These are phyloP conservation scores for Papilio glaucus DNA, from an alignment of 1,140 invertebrate species.

Conservation along the genomic window DNA sequence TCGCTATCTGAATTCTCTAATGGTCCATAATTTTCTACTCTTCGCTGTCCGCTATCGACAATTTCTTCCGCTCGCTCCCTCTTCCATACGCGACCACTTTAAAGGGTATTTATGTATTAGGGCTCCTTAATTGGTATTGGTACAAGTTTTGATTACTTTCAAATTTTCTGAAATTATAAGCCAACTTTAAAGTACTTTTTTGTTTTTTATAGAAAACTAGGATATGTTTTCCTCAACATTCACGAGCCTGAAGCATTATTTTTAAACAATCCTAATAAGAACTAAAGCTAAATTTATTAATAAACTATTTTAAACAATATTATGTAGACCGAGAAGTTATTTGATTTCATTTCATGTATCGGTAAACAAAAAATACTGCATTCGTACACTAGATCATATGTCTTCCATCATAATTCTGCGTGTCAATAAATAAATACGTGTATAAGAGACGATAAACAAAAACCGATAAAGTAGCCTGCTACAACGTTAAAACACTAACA, in stretches of 20 bases:
- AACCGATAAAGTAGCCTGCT: no score
- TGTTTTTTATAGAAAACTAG: not conserved
- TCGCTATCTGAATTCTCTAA: constrained; percentile 56
- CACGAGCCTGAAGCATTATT: not conserved
- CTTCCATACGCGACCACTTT: constrained; percentile 71
- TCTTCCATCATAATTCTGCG: no score
- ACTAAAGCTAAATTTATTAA: no score
- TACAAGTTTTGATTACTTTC: constrained; percentile 64
- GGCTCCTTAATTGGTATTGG: constrained; percentile 73
- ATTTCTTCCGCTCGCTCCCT: constrained; percentile 75
- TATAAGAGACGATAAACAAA: no score
- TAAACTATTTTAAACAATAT: no score
- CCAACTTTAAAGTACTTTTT: not conserved
- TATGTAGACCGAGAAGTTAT: no score
- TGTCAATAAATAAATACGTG: no score
- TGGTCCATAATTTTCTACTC: constrained; percentile 76
- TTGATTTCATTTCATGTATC: no score
- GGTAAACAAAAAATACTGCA: no score
- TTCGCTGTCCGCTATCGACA: constrained; percentile 72
- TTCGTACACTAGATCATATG: no score
- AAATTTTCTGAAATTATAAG: constrained; percentile 53
- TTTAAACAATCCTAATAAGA: no score
- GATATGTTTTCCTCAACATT: not conserved
- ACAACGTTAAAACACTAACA: no score
- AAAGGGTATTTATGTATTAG: constrained; percentile 75